A percentile compares a stretch with the other conserved stretches of the same genome.
These are phyloP conservation scores for Sakesphorus luctuosus DNA, from an alignment of 2,113 vertebrate species.

Conservation along the genomic window DNA sequence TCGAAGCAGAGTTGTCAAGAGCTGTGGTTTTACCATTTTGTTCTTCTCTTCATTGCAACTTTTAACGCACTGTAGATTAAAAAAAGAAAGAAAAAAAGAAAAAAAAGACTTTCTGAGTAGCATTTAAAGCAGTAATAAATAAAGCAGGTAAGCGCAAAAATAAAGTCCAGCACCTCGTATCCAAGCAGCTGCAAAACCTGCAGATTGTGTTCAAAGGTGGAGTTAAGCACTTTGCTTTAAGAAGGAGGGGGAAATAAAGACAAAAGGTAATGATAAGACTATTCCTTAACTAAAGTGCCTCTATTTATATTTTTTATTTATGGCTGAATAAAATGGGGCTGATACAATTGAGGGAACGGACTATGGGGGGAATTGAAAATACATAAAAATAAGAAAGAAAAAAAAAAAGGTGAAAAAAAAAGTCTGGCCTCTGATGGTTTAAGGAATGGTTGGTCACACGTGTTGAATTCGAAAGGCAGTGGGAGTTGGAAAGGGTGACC, in stretches of 20 bases:
- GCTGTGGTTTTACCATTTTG: constrained; percentile 67
- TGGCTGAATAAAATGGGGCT: constrained; percentile 68
- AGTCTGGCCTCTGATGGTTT: constrained; percentile 61
- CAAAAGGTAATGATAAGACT: constrained; percentile 63
- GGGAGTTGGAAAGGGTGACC: background rate
- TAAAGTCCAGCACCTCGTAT: constrained; percentile 12
- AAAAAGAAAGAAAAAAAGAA: background rate
- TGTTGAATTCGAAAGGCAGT: background rate
- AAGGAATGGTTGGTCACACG: constrained; percentile 57
- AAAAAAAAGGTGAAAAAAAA: background rate
- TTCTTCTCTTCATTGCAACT: constrained; percentile 63
- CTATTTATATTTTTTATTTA: constrained; percentile 80
- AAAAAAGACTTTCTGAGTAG: constrained; percentile 40
- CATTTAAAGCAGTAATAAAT: constrained; percentile 61
- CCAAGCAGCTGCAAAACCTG: constrained; percentile 46
- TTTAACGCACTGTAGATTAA: constrained; percentile 44
- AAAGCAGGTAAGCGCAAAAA: constrained; percentile 37
- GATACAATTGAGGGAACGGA: constrained; percentile 64
- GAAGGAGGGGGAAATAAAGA: constrained; percentile 53
- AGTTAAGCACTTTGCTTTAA: constrained; percentile 60
- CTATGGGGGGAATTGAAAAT: constrained; percentile 26
- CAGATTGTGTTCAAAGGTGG: background rate
- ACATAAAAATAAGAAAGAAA: background rate
- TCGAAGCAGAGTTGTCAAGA: constrained; percentile 71
- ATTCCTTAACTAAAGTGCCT: constrained; percentile 84